phyloP scores from a whole-genome alignment of 2,113 vertebrate species.

The Dromaius novaehollandiae region DNA sequence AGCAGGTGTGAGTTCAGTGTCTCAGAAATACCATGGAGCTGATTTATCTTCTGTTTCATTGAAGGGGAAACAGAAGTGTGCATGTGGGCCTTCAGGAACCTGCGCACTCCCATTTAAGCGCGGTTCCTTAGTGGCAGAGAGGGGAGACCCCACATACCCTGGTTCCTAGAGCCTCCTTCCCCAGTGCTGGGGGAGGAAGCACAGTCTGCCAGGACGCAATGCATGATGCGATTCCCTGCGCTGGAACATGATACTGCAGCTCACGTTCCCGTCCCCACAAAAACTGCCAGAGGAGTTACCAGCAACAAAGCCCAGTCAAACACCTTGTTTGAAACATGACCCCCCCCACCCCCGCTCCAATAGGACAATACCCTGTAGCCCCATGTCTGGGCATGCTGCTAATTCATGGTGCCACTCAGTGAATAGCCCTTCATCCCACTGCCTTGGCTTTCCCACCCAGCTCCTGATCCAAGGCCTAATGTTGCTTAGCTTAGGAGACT shows the following conservation, averaged over 20 bases:
- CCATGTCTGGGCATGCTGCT: neutral
- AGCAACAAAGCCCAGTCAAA: neutral
- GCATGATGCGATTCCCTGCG: rapidly evolving
- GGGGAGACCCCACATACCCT: rapidly evolving
- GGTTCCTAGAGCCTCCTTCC: neutral
- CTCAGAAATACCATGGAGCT: neutral
- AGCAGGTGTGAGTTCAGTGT: neutral
- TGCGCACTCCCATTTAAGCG: neutral
- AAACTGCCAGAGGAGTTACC: neutral
- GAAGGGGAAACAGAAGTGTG: neutral
- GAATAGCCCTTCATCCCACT: neutral
- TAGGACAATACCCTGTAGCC: neutral
- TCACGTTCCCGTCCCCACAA: rapidly evolving
- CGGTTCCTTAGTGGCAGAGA: rapidly evolving
- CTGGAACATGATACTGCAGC: rapidly evolving
- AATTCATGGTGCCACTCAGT: neutral
- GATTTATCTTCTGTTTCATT: neutral
- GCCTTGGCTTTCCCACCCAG: neutral
- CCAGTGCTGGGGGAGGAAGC: neutral
- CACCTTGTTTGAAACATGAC: neutral
- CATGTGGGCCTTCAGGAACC: neutral
- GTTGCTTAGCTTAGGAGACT: neutral
- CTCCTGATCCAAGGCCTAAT: neutral
- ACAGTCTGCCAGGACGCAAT: neutral
- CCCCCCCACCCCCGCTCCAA: rapidly evolving